These are phyloP conservation scores for Oncorhynchus mykiss DNA, from an alignment of 2,113 vertebrate genomes.

Conservation along the genomic window DNA sequence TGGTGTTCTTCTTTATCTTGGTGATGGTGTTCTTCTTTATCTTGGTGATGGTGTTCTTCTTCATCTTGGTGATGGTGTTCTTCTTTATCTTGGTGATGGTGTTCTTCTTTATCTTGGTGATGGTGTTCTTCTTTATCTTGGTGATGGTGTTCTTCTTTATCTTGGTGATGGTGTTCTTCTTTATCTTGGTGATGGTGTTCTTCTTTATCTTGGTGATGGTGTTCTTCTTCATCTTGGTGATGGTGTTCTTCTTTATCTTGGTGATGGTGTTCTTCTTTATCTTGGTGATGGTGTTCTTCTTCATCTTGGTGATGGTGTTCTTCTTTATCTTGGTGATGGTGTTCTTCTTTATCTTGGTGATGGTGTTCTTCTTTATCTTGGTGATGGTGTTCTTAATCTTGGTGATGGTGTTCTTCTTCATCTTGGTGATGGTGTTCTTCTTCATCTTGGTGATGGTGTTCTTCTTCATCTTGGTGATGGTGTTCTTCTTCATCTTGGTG, in stretches of 20 bases:
- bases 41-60: conserved; percentile 4
- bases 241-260: conserved; percentile 51
- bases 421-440: conserved; percentile 11
- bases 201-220: conserved; percentile 39
- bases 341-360: conserved; percentile 50
- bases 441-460: too few relatives aligned
- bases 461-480: conserved; percentile 64
- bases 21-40: conserved; percentile 61
- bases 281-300: conserved; percentile 10
- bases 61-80: conserved; percentile 35
- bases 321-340: conserved; percentile 61
- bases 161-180: neutral
- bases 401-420: conserved; percentile 59
- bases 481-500: conserved; percentile 52
- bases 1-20: conserved; percentile 51
- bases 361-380: too few relatives aligned
- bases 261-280: conserved; percentile 56
- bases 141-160: too few relatives aligned
- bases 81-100: conserved; percentile 47
- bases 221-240: too few relatives aligned
- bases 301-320: too few relatives aligned
- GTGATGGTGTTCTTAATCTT: conserved; percentile 28
- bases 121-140: conserved; percentile 59
- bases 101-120: conserved; percentile 43
- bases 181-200: conserved; percentile 62